Evolutionary conservation across 1,140 invertebrate species (phyloP).

Genomic region (Drosophila biarmipes): DNA sequence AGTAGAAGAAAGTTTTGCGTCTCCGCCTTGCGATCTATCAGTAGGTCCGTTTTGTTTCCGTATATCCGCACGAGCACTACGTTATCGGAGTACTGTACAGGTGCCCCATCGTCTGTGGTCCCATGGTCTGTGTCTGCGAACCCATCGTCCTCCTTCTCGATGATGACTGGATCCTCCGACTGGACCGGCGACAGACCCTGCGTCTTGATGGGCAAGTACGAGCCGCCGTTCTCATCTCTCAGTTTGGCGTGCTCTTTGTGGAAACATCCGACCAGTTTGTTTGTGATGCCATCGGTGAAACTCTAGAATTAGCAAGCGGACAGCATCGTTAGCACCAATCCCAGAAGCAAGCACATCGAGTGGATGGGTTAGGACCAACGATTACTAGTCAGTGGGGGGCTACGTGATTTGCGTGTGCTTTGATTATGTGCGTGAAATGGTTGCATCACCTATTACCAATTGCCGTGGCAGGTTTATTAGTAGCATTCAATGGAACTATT

Average conservation of each 20-base stretch:
- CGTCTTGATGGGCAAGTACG: constrained; percentile 55
- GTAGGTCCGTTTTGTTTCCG: constrained; percentile 96
- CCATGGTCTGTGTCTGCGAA: constrained; percentile 14
- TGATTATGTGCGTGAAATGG: constrained; percentile 14
- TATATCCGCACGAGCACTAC: constrained; percentile 95
- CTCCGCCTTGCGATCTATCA: constrained; percentile 96
- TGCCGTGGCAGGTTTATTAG: constrained; percentile 13
- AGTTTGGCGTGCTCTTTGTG: constrained; percentile 63
- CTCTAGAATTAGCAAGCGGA: constrained; percentile 86
- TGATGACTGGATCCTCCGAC: constrained; percentile 37
- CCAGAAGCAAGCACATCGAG: not conserved
- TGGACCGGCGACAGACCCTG: constrained; percentile 39
- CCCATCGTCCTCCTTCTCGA: constrained; percentile 29
- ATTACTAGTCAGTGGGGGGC: constrained; percentile 15
- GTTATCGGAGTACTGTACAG: constrained; percentile 86
- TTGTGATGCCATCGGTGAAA: constrained; percentile 98
- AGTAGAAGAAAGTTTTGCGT: constrained; percentile 89
- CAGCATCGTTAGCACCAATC: not conserved
- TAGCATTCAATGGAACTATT: constrained; percentile 10
- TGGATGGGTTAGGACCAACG: constrained; percentile 15
- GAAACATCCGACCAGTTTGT: constrained; percentile 94
- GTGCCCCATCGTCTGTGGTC: constrained; percentile 62
- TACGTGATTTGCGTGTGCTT: constrained; percentile 15
- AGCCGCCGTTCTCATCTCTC: constrained; percentile 51
- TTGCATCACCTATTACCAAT: constrained; percentile 20